Evolutionary conservation across 2,888 invertebrate species (phyloP), one percentile per base, ranked within the genome.

Genomic region (Brachypalpus laphriformis): DNA sequence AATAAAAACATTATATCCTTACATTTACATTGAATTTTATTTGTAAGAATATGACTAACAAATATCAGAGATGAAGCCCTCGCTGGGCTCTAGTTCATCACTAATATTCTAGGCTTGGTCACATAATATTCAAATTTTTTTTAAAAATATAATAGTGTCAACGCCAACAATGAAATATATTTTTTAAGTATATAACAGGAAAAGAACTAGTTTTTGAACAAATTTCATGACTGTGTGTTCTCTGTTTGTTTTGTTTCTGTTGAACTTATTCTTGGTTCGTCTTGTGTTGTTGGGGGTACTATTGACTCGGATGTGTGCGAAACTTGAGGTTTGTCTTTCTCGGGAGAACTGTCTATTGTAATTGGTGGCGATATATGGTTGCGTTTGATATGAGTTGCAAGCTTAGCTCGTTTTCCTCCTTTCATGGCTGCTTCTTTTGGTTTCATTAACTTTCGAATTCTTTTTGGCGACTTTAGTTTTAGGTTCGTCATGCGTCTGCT

Each of bases 1-100:
- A 65, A 45, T 71, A 65, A 77, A 75, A 76, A 9, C 42, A 61
- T 61, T 16, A 4, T 25, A 51, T 49, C 14, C 11, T 45, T 40
- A 49, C 14, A 65, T 71, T 57, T 57, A 76, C 76, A 71, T 71
- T 7, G 31, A 65, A 65, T 65, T 82, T 78, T 72, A 82, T 82
- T 82, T 42, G 56, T 40, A 31, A 54, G 45, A 56, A 54, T 42
- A 40, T 56, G 6, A 40, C 25, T 51, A 25, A 66, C 61, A 51
- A 37, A 66, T 51, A 25, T 40, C 14, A 5, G 16, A 25, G 37
- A 51, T 37, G 14, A 8, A 8, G 16, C 22, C 28, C 40, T 47
- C 49, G 16, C 18, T 49, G 51, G 49, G 22, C 45, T 56, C 16
- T 37, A n/a, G 49, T 68, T 56, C 3, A 42, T 51, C n/a, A 18